Evolutionary conservation across 2,113 vertebrate genomes (phyloP), one percentile per base, ranked within the genome.

Genomic region (Sinocyclocheilus rhinocerous): DNA sequence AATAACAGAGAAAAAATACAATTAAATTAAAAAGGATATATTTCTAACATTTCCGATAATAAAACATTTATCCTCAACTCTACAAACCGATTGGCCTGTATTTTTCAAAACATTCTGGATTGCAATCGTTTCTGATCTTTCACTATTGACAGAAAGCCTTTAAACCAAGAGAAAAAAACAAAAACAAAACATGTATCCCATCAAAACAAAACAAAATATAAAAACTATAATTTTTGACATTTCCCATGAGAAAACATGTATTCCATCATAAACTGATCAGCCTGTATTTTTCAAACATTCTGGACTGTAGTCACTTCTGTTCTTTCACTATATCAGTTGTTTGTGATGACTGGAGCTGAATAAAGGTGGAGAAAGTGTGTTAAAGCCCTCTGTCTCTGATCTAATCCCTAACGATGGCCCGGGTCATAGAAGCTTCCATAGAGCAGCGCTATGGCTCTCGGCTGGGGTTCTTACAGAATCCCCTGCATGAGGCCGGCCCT

Each of bases 301-400:
- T 59, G n/a, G 36, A 45, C 11, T 42, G 20, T 22, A 61, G 26
- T 10, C n/a, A 0, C 18, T 39, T 12, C 1, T 2, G 20, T 65
- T 81, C 79, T 45, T 48, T 67, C 2, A 15, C 45, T 9, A 20
- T n/a, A n/a, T n/a, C n/a, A n/a, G n/a, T n/a, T n/a, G n/a, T n/a
- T n/a, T n/a, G 79, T 29, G 59, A 67, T 81, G 79, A 70, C 4
- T 48, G n/a, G 79, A 81, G 59, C 79, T 67, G 79, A 70, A 82
- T 82, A 29, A 50, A 69, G 16, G 63, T 82, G 81, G 81, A 82
- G 81, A 82, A 82, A 69, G 81, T 82, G 63, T 82, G 81, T 70
- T 70, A 52, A 67, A 82, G 65, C 63, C 63, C 80, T 82, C 39
- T 70, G 80, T 82, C 61, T 70, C 63, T 70, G 81, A 82, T 82